phyloP scores from a whole-genome alignment of 2,113 vertebrate genomes.

The Boleophthalmus pectinirostris region DNA sequence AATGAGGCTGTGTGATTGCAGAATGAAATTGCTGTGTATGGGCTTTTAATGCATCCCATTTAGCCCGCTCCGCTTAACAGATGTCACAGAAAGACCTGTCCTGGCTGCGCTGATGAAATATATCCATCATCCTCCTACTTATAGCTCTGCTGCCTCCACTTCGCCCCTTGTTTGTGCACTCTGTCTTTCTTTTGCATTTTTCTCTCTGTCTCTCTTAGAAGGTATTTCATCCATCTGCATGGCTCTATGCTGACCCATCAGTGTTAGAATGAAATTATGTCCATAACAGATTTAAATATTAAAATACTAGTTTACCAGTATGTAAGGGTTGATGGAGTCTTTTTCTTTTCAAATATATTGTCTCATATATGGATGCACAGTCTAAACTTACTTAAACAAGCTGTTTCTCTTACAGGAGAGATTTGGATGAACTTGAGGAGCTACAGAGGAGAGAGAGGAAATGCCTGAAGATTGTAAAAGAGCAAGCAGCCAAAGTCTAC shows the following conservation, averaged over 20 bases:
- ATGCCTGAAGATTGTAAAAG: constrained; percentile 71
- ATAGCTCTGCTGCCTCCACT: constrained; percentile 48
- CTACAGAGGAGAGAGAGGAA: constrained; percentile 78
- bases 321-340: not conserved
- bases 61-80: constrained; percentile 70
- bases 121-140: constrained; percentile 76
- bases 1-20: constrained; percentile 66
- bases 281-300: constrained; percentile 22
- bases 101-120: constrained; percentile 73
- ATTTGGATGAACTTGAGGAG: constrained; percentile 81
- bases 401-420: constrained; percentile 73
- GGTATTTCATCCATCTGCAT: constrained; percentile 40
- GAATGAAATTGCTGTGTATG: constrained; percentile 70
- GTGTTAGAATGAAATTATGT: constrained; percentile 18
- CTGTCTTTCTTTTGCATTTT: constrained; percentile 49
- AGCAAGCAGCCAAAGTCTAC: constrained; percentile 77
- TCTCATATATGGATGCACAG: not conserved
- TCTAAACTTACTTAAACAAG: not conserved
- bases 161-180: constrained; percentile 30
- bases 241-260: constrained; percentile 34
- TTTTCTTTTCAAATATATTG: not conserved
- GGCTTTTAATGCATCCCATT: constrained; percentile 76
- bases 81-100: constrained; percentile 73
- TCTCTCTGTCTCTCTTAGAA: constrained; percentile 29
- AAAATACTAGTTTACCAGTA: not conserved